These are phyloP conservation scores for Drosophila nebulosa DNA, from an alignment of 1,140 invertebrate genomes.

Conservation along the genomic window DNA sequence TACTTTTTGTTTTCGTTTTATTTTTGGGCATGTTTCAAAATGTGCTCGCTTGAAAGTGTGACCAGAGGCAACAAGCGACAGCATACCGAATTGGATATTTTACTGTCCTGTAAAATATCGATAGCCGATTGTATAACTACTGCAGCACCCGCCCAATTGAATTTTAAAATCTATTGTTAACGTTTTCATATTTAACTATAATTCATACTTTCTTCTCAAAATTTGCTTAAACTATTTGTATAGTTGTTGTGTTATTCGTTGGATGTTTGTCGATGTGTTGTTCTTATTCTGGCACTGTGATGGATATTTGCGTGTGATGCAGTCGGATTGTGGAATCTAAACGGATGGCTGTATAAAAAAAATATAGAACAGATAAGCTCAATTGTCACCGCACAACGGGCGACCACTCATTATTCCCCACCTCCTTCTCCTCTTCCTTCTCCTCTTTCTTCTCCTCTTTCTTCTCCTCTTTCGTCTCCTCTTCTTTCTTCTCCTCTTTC, in stretches of 20 bases:
- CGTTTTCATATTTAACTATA: background rate
- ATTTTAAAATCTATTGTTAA: background rate
- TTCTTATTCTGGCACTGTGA: too few relatives aligned
- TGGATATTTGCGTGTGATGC: background rate
- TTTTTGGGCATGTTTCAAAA: background rate
- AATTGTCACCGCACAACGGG: background rate
- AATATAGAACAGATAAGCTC: background rate
- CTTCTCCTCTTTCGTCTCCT: too few relatives aligned
- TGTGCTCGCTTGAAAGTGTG: background rate
- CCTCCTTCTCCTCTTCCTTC: too few relatives aligned
- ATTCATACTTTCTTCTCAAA: background rate
- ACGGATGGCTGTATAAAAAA: background rate
- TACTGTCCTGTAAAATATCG: background rate
- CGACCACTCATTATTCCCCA: too few relatives aligned
- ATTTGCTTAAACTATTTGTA: background rate
- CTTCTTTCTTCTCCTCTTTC: too few relatives aligned
- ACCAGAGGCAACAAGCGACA: background rate
- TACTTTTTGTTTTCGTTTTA: constrained; percentile 28
- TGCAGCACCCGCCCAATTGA: background rate
- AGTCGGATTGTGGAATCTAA: background rate
- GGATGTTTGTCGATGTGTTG: background rate
- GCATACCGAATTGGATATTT: background rate
- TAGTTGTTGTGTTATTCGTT: background rate
- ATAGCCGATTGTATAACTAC: background rate
- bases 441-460: too few relatives aligned